Conservation (phyloP, 2,888 invertebrate genomes). For the Sycophila texana region DNA sequence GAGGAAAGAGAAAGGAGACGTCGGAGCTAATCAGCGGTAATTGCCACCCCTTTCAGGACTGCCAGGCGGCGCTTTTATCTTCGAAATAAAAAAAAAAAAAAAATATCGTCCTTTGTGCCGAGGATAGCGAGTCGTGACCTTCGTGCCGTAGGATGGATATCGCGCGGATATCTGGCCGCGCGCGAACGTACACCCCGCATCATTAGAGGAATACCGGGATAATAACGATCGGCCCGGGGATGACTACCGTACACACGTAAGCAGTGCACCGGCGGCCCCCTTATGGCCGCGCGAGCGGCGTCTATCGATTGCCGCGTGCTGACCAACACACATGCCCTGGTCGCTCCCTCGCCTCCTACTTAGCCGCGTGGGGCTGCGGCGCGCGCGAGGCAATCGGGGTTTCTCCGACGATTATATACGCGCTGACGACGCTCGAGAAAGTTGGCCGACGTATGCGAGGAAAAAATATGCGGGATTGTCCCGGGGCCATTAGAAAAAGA, state of each 20-base stretch:
- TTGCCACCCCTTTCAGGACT: conserved; percentile 57
- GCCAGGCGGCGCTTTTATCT: conserved; percentile 34
- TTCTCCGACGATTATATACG: too few species aligned
- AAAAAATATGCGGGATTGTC: too few species aligned
- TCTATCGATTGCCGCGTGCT: conserved; percentile 36
- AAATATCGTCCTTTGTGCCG: conserved; percentile 4
- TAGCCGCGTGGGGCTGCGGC: not conserved
- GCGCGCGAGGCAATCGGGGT: not conserved
- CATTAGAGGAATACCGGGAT: conserved; percentile 25
- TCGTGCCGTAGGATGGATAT: conserved; percentile 2
- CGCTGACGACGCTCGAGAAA: too few species aligned
- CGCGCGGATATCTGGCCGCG: conserved; percentile 1
- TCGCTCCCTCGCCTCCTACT: not conserved
- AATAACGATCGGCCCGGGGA: conserved; percentile 36
- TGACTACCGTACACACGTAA: conserved; percentile 8
- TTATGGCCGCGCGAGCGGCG: not conserved
- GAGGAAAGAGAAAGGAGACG: conserved; percentile 40
- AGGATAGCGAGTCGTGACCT: conserved; percentile 30
- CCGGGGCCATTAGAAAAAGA: too few species aligned
- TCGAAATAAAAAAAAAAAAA: too few species aligned
- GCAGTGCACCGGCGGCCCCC: not conserved
- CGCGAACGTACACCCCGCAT: not conserved
- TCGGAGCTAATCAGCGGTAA: conserved; percentile 64
- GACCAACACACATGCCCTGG: conserved; percentile 1
- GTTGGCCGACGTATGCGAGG: too few species aligned